Evolutionary conservation across 2,797 vertebrate genomes (phyloP).

Genomic region (Myotis planiceps): DNA sequence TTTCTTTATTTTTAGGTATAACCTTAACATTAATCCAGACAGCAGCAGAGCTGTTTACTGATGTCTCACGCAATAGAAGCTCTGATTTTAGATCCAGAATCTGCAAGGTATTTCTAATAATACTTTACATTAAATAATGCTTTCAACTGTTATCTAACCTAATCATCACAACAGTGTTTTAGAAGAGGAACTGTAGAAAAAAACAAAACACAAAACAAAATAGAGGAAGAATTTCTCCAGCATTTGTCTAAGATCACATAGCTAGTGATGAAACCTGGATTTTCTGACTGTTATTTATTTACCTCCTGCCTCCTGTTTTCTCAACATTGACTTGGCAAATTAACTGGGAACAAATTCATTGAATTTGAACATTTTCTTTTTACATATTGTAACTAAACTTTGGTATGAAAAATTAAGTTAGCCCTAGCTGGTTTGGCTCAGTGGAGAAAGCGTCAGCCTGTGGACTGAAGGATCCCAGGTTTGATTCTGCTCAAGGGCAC

Average conservation of each 20-base stretch:
- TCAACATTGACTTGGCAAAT: background rate
- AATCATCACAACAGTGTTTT: background rate
- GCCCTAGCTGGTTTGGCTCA: too few relatives aligned
- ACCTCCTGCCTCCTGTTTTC: background rate
- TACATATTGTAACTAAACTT: background rate
- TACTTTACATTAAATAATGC: background rate
- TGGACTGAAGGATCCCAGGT: too few relatives aligned
- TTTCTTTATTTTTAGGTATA: background rate
- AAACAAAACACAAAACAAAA: background rate
- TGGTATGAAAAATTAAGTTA: background rate
- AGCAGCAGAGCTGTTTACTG: slow-evolving; percentile 97
- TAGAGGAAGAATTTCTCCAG: background rate
- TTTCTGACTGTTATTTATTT: background rate
- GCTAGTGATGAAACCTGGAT: background rate
- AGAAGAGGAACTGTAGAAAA: background rate
- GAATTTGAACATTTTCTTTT: slow-evolving; percentile 11
- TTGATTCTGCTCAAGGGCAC: too few relatives aligned
- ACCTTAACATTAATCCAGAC: slow-evolving; percentile 90
- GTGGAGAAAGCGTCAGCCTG: too few relatives aligned
- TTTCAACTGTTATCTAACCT: slow-evolving; percentile 13
- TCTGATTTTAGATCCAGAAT: slow-evolving; percentile 96
- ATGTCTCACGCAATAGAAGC: slow-evolving; percentile 97
- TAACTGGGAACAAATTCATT: background rate
- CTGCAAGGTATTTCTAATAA: slow-evolving; percentile 90
- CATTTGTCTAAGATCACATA: background rate